phyloP scores from a whole-genome alignment of 2,888 invertebrate genomes.

The Meta bourneti region DNA sequence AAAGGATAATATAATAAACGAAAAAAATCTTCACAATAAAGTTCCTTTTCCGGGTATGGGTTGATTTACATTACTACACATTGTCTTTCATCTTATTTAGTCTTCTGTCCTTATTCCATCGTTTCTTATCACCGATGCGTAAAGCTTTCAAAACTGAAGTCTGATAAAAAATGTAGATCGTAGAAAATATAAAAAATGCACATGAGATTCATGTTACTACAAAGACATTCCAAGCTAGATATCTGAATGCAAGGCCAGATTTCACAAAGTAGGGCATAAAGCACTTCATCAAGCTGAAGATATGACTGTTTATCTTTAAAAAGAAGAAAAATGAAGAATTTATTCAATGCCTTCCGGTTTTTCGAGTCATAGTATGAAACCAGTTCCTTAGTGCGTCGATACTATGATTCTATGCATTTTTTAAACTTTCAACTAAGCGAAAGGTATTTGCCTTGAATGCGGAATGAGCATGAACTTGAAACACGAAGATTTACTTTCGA shows the following conservation, averaged over 20 bases:
- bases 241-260: slow-evolving; percentile 49
- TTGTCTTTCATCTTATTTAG: too few relatives aligned
- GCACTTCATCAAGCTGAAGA: slow-evolving; percentile 22
- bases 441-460: slow-evolving; percentile 24
- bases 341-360: slow-evolving; percentile 51
- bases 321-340: neutral
- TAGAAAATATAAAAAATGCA: neutral
- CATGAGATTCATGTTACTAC: neutral
- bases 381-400: slow-evolving; percentile 3
- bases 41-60: too few relatives aligned
- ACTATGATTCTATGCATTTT: slow-evolving; percentile 22
- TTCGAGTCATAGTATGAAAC: slow-evolving; percentile 26
- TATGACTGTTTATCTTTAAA: slow-evolving; percentile 7
- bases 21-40: too few relatives aligned
- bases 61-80: too few relatives aligned
- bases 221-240: neutral
- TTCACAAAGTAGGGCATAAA: slow-evolving; percentile 51
- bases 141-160: neutral
- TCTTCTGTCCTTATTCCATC: too few relatives aligned
- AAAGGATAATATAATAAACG: too few relatives aligned
- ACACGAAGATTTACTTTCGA: neutral
- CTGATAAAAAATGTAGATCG: neutral
- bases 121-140: neutral
- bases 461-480: slow-evolving; percentile 11
- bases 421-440: slow-evolving; percentile 4